Percentiles rank a stretch among this genome's conserved stretches.
Evolutionary conservation across 2,113 vertebrate species (phyloP).

Genomic region (Tyto alba): DNA sequence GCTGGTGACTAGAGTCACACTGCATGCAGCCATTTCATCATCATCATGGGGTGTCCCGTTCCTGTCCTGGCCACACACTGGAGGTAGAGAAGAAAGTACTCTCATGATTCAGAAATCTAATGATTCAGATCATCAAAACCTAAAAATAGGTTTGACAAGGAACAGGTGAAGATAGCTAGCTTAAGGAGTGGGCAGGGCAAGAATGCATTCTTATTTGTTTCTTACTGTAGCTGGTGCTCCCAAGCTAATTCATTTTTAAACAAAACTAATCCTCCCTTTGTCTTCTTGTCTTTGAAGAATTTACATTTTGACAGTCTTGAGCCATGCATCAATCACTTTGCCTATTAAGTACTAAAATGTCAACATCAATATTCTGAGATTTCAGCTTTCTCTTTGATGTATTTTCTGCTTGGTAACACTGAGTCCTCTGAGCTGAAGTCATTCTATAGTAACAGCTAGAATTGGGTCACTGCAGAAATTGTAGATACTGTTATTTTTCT

Average conservation of each 20-base stretch:
- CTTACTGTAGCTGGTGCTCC: background rate
- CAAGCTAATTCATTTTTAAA: background rate
- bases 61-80: background rate
- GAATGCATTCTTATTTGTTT: background rate
- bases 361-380: background rate
- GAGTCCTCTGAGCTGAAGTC: background rate
- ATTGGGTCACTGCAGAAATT: background rate
- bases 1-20: background rate
- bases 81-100: background rate
- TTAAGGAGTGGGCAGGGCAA: background rate
- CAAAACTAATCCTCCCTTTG: background rate
- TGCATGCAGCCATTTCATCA: background rate
- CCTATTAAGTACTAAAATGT: background rate
- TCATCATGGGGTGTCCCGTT: background rate
- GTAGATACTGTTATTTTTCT: background rate
- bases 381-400: background rate
- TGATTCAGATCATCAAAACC: no score
- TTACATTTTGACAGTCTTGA: conserved; percentile 10
- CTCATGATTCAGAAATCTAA: background rate
- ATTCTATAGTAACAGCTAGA: background rate
- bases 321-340: background rate
- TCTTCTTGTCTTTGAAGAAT: background rate
- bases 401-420: background rate
- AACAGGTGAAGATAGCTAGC: background rate
- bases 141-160: background rate